phyloP scores from a whole-genome alignment of 2,113 vertebrate species.

The Eleginops maclovinus region DNA sequence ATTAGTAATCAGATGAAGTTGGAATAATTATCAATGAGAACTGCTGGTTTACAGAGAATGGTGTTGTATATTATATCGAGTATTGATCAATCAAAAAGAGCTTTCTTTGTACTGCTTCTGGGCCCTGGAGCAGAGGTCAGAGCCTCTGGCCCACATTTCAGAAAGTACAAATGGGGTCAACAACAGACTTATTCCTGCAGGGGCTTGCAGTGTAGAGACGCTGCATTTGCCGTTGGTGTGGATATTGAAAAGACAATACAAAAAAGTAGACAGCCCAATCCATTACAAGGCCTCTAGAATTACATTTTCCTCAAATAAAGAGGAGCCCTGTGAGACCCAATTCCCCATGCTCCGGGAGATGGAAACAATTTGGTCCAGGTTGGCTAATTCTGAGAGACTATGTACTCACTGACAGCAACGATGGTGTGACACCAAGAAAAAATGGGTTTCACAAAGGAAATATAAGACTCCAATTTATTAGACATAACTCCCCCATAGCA shows the following conservation, averaged over 20 bases:
- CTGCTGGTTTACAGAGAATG: conserved; percentile 2
- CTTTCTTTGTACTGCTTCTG: neutral
- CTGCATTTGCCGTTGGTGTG: conserved; percentile 50
- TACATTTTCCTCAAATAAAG: conserved; percentile 68
- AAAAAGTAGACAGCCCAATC: conserved; percentile 65
- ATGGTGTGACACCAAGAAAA: conserved; percentile 30
- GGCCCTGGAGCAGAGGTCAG: neutral
- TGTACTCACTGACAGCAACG: conserved; percentile 55
- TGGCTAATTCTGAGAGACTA: conserved; percentile 56
- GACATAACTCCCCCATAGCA: conserved; percentile 10
- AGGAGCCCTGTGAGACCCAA: conserved; percentile 47
- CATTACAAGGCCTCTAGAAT: conserved; percentile 72
- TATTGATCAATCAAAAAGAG: conserved; percentile 3
- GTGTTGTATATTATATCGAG: neutral
- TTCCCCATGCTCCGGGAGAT: conserved; percentile 53
- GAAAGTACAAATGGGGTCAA: conserved; percentile 21
- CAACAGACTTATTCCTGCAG: conserved; percentile 43
- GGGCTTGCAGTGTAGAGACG: conserved; percentile 12
- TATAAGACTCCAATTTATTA: conserved; percentile 40
- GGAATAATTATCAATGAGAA: conserved; percentile 31
- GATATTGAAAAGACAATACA: conserved; percentile 68
- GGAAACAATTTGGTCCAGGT: conserved; percentile 66
- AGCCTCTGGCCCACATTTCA: conserved; percentile 28
- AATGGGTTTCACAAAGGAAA: conserved; percentile 11
- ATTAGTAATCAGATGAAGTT: conserved; percentile 30